These are phyloP conservation scores for Eupithecia abbreviata DNA, from an alignment of 2,888 invertebrate genomes.

Conservation along the genomic window DNA sequence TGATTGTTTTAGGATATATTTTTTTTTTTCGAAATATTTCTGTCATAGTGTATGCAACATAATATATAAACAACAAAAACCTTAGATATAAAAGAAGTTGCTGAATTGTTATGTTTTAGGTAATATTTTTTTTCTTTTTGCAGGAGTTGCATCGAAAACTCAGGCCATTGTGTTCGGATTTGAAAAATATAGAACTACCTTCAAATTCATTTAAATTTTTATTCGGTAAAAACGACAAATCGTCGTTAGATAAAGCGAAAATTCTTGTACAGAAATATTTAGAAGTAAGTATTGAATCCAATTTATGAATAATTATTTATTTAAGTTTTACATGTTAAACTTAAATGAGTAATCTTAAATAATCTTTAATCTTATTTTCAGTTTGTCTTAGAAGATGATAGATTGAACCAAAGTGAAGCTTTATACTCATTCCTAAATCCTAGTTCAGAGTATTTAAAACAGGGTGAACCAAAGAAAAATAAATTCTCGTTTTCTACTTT, in stretches of 20 bases:
- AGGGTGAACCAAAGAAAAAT: slow-evolving; percentile 91
- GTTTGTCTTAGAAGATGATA: slow-evolving; percentile 94
- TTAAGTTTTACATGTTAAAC: neutral
- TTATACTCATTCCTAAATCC: slow-evolving; percentile 96
- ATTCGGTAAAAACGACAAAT: slow-evolving; percentile 92
- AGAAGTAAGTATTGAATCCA: slow-evolving; percentile 83
- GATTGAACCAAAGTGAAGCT: slow-evolving; percentile 94
- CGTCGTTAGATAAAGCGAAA: slow-evolving; percentile 92
- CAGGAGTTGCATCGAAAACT: slow-evolving; percentile 93
- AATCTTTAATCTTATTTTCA: slow-evolving; percentile 78
- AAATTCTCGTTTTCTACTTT: slow-evolving; percentile 94
- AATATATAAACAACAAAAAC: no score
- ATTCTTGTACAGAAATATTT: slow-evolving; percentile 93
- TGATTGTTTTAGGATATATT: no score
- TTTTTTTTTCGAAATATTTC: no score
- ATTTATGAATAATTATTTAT: neutral
- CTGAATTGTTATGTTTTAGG: no score
- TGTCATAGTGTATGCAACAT: no score
- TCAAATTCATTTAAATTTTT: slow-evolving; percentile 91
- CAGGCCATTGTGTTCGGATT: slow-evolving; percentile 90
- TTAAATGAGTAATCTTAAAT: no score
- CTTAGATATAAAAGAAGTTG: no score
- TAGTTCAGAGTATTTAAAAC: slow-evolving; percentile 94
- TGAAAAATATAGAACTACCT: slow-evolving; percentile 92
- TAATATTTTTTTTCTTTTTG: slow-evolving; percentile 72